These are phyloP conservation scores for Metaphire vulgaris DNA, from an alignment of 1,140 invertebrate genomes.

Conservation along the genomic window DNA sequence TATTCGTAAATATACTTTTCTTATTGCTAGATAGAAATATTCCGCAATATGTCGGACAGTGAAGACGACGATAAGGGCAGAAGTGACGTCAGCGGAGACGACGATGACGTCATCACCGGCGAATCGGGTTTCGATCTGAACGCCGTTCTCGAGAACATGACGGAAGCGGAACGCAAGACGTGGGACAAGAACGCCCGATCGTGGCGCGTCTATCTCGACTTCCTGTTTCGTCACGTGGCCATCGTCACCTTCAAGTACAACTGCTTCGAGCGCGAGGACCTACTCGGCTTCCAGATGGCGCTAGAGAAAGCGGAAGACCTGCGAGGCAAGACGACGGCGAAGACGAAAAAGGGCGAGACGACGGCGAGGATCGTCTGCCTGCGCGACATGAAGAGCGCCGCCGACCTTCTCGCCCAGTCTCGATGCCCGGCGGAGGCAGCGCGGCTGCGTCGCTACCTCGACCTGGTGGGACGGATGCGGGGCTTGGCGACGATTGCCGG, in stretches of 20 bases:
- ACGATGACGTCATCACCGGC: not conserved
- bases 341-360: conserved; percentile 25
- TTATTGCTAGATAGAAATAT: too few species aligned
- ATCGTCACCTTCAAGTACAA: conserved; percentile 26
- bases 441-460: conserved; percentile 5
- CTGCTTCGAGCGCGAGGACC: conserved; percentile 23
- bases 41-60: not conserved
- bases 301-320: conserved; percentile 23
- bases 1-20: too few species aligned
- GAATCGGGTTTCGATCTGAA: conserved; percentile 16
- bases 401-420: conserved; percentile 5
- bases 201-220: conserved; percentile 27
- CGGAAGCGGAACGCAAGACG: conserved; percentile 25
- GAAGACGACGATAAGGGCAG: not conserved
- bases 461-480: conserved; percentile 19
- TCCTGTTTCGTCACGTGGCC: conserved; percentile 25
- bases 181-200: conserved; percentile 20
- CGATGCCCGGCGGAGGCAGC: conserved; percentile 3
- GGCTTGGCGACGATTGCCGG: conserved; percentile 15
- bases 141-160: not conserved
- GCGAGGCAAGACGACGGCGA: conserved; percentile 1
- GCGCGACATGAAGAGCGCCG: conserved; percentile 2
- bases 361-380: conserved; percentile 8
- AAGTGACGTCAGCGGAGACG: not conserved
- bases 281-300: conserved; percentile 19